Evolutionary conservation across 2,113 vertebrate genomes (phyloP).

Genomic region (Platichthys stellatus): DNA sequence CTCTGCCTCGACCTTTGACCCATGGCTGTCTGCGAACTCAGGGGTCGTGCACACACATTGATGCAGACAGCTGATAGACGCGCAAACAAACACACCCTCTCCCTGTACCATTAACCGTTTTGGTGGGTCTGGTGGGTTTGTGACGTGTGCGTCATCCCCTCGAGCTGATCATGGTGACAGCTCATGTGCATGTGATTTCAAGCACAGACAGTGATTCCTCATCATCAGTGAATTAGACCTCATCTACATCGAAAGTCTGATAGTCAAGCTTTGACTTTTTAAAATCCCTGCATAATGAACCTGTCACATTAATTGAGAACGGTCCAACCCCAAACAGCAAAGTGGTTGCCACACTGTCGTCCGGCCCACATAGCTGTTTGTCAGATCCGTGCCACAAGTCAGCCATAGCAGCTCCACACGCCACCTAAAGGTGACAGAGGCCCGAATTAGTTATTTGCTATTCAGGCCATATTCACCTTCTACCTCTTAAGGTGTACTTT

Average conservation of each 20-base stretch:
- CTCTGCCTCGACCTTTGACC: conserved; percentile 79
- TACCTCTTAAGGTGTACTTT: background rate
- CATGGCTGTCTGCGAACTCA: conserved; percentile 80
- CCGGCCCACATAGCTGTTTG: no score
- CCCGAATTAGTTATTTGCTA: no score
- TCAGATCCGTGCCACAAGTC: no score
- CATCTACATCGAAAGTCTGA: background rate
- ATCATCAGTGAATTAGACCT: background rate
- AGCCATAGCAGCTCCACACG: no score
- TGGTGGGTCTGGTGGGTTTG: conserved; percentile 22
- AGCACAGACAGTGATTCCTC: background rate
- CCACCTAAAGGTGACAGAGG: no score
- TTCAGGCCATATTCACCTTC: background rate
- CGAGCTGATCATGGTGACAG: background rate
- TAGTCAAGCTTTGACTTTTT: background rate
- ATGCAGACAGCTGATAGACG: conserved; percentile 79
- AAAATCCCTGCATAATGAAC: background rate
- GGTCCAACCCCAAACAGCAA: no score
- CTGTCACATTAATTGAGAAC: no score
- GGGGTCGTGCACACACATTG: conserved; percentile 74
- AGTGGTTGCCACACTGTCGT: background rate
- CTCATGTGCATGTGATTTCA: background rate
- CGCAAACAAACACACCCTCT: conserved; percentile 54
- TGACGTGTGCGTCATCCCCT: conserved; percentile 34
- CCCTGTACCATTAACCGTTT: conserved; percentile 41